Evolutionary conservation across 2,797 vertebrate genomes (phyloP).

Genomic region (Spinus olivaceus): DNA sequence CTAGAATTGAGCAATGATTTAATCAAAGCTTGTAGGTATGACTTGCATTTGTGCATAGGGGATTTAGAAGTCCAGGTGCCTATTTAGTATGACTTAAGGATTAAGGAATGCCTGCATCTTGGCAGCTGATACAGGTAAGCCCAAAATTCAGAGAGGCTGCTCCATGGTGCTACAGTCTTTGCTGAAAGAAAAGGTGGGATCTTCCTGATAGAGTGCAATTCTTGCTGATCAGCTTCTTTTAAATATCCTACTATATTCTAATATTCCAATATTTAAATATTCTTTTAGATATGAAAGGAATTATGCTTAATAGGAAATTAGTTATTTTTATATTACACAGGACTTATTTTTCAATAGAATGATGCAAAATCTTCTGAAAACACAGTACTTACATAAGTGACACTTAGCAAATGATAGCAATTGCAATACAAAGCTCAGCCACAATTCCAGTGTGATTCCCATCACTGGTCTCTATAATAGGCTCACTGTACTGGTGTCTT

Average conservation of each 20-base stretch:
- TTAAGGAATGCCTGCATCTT: neutral
- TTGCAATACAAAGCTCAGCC: neutral
- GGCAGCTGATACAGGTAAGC: neutral
- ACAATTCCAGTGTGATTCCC: neutral
- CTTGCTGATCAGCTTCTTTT: neutral
- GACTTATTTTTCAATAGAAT: neutral
- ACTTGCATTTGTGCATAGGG: neutral
- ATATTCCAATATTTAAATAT: too few relatives aligned
- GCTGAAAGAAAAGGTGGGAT: neutral
- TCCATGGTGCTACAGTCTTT: neutral
- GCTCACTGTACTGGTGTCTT: neutral
- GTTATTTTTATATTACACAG: neutral
- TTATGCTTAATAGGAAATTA: neutral
- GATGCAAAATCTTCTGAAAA: neutral
- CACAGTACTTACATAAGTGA: neutral
- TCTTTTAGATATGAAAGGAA: accelerated
- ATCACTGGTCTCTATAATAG: neutral
- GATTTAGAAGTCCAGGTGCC: neutral
- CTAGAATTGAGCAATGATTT: neutral
- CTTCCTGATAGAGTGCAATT: neutral
- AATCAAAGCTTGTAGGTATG: neutral
- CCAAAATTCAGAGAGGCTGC: neutral
- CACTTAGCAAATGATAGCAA: neutral
- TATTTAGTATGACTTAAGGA: neutral
- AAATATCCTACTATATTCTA: neutral